Percentiles rank a stretch among this genome's conserved stretches.
Conservation (phyloP, 2,888 invertebrate species). For the Amblyteles armatorius region DNA sequence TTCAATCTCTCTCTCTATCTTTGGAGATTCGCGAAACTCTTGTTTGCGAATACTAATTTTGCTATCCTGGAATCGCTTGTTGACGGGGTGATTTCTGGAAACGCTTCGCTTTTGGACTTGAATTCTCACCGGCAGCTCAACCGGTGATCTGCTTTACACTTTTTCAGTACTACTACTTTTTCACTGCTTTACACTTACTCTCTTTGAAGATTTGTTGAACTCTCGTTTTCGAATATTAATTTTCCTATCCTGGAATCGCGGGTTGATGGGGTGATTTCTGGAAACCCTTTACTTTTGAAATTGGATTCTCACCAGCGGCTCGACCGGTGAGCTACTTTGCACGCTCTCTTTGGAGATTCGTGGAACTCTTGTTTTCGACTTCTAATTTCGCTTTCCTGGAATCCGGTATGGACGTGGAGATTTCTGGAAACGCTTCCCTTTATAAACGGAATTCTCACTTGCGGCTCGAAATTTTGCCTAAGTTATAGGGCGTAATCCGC, state of each 20-base stretch:
- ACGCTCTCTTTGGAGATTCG: not conserved
- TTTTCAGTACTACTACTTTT: too few species aligned
- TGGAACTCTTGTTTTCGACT: not conserved
- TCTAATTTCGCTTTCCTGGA: not conserved
- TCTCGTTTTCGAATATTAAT: not conserved
- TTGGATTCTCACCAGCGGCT: not conserved
- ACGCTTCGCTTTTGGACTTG: not conserved
- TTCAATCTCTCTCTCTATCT: not conserved
- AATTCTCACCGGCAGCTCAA: not conserved
- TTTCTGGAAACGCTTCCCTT: not conserved
- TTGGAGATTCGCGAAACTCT: not conserved
- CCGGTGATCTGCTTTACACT: too few species aligned
- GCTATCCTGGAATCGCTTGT: not conserved
- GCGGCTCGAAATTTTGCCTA: not conserved
- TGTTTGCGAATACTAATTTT: not conserved
- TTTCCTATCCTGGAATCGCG: not conserved
- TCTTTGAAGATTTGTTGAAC: too few species aligned
- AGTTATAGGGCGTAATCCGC: too few species aligned
- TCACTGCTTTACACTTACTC: too few species aligned
- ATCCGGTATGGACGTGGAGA: not conserved
- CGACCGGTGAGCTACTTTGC: not conserved
- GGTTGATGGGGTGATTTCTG: not conserved
- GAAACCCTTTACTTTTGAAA: not conserved
- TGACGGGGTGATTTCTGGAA: not conserved
- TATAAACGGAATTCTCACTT: not conserved